Evolutionary conservation across 1,140 invertebrate genomes (phyloP).

Genomic region (Andrena cerasifolii): DNA sequence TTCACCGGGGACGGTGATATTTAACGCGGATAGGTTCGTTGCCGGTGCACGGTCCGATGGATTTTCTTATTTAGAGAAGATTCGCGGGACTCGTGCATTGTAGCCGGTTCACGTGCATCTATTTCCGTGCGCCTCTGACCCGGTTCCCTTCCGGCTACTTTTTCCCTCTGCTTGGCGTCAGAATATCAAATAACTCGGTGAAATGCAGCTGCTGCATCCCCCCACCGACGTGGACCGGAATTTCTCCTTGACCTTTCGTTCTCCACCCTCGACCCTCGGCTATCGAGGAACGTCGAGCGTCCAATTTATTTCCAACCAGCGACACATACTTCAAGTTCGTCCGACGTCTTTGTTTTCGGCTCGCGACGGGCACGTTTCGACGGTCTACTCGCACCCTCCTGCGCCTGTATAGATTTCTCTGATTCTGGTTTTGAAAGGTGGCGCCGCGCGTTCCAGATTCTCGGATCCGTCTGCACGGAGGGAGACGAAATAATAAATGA

Average conservation of each 20-base stretch:
- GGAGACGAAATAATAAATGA: no score
- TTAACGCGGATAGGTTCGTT: no score
- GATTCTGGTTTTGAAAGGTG: no score
- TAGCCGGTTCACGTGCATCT: neutral
- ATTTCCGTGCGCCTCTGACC: constrained; percentile 15
- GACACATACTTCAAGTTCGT: neutral
- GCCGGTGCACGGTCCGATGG: neutral
- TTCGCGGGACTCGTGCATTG: neutral
- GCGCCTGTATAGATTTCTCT: no score
- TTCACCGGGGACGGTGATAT: no score
- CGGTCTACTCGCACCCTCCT: no score
- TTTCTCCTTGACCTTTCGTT: constrained; percentile 1
- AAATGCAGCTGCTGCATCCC: neutral
- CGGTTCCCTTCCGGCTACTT: neutral
- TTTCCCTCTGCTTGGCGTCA: constrained; percentile 7
- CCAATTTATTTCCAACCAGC: neutral
- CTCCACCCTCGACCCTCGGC: neutral
- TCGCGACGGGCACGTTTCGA: no score
- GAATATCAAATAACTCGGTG: constrained; percentile 19
- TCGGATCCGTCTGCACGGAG: no score
- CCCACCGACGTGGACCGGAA: neutral
- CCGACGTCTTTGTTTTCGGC: no score
- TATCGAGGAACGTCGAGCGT: no score
- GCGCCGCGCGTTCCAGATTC: no score
- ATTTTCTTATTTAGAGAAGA: constrained; percentile 5